Evolutionary conservation across 2,888 invertebrate species (phyloP).

Genomic region (Cheilosia impressa): DNA sequence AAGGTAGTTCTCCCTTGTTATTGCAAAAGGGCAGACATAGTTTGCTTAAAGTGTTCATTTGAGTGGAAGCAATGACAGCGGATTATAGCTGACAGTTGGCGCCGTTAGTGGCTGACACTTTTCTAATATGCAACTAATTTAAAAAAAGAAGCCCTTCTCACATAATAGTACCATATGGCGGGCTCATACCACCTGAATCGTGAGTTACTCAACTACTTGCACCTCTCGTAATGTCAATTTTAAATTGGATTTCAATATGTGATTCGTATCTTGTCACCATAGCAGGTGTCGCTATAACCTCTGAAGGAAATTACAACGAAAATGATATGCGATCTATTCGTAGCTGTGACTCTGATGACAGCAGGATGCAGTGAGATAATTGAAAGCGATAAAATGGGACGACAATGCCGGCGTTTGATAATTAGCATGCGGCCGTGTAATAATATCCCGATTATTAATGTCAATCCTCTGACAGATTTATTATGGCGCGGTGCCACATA

Average conservation of each 20-base stretch:
- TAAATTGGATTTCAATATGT: not conserved
- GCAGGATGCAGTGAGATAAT: not conserved
- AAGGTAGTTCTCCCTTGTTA: too few relatives aligned
- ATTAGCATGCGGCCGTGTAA: not conserved
- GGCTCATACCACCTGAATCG: too few relatives aligned
- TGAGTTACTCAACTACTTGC: not conserved
- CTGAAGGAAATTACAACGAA: not conserved
- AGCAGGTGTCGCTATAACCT: not conserved
- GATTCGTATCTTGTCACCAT: not conserved
- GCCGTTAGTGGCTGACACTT: too few relatives aligned
- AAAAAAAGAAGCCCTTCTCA: too few relatives aligned
- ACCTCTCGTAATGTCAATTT: not conserved
- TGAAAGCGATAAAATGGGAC: not conserved
- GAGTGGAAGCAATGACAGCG: too few relatives aligned
- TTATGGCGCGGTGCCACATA: not conserved
- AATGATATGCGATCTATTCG: not conserved
- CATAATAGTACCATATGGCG: too few relatives aligned
- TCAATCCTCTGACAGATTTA: slow-evolving; percentile 1
- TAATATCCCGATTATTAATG: not conserved
- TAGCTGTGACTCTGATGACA: too few relatives aligned
- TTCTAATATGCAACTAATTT: too few relatives aligned
- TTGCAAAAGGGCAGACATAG: too few relatives aligned
- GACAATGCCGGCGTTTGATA: not conserved
- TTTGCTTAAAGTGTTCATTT: too few relatives aligned
- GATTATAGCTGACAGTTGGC: too few relatives aligned